phyloP scores from a whole-genome alignment of 2,888 invertebrate species.

The Dryocosmus kuriphilus region DNA sequence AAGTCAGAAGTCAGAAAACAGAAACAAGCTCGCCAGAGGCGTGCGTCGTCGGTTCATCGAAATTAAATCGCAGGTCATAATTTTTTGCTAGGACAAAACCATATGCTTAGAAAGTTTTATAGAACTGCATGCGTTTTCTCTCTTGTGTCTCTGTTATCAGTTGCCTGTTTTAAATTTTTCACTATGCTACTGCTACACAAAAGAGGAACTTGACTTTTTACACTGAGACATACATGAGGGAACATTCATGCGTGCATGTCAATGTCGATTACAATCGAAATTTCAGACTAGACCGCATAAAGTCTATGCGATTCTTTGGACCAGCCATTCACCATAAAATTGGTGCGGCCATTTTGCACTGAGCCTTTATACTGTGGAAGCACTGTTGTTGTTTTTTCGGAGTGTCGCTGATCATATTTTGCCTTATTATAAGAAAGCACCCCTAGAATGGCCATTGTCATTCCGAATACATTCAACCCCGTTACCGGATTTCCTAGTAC shows the following conservation, averaged over 20 bases:
- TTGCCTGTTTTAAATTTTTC: not conserved
- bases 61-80: conserved; percentile 41
- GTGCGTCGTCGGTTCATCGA: conserved; percentile 11
- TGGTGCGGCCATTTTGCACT: conserved; percentile 60
- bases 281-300: conserved; percentile 67
- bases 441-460: conserved; percentile 93
- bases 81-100: conserved; percentile 54
- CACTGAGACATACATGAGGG: not conserved
- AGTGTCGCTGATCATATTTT: conserved; percentile 83
- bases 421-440: conserved; percentile 95
- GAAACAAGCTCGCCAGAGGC: conserved; percentile 4
- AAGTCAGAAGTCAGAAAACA: not conserved
- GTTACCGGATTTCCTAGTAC: conserved; percentile 95
- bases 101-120: not conserved
- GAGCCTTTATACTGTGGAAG: conserved; percentile 77
- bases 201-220: not conserved
- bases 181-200: not conserved
- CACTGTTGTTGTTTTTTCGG: conserved; percentile 78
- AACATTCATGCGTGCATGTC: conserved; percentile 56
- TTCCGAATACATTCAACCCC: conserved; percentile 90
- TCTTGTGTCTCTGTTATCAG: not conserved
- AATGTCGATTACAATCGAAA: conserved; percentile 43
- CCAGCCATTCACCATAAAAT: conserved; percentile 69
- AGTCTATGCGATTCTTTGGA: conserved; percentile 61
- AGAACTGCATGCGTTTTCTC: conserved; percentile 26